These are phyloP conservation scores for Drosophila auraria DNA, from an alignment of 1,140 invertebrate species.

Conservation along the genomic window DNA sequence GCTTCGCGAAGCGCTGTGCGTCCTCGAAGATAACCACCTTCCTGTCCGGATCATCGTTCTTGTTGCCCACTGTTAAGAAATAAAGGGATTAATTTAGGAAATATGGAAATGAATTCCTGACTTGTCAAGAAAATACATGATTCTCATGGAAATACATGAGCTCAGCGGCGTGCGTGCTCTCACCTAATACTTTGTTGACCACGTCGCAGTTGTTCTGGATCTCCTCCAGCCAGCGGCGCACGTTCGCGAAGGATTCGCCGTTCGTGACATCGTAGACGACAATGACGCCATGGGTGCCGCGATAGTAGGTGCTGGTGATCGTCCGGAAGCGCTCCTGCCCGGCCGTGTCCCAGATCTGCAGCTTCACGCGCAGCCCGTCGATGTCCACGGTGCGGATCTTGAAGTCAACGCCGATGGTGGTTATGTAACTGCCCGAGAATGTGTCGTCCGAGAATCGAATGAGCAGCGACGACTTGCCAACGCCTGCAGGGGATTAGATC, in stretches of 20 bases:
- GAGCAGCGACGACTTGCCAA: conserved; percentile 99
- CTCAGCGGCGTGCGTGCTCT: conserved; percentile 71
- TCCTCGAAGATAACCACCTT: conserved; percentile 99
- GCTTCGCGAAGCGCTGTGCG: conserved; percentile 97
- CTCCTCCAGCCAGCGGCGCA: conserved; percentile 98
- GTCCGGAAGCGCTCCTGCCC: conserved; percentile 93
- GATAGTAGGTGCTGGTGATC: conserved; percentile 92
- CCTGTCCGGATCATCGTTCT: conserved; percentile 98
- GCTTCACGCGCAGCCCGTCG: conserved; percentile 97
- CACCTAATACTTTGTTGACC: conserved; percentile 99
- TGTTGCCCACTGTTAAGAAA: conserved; percentile 95
- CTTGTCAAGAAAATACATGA: no score
- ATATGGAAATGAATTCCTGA: no score
- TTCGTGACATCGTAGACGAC: conserved; percentile 99
- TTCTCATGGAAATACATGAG: no score
- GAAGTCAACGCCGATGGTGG: conserved; percentile 99
- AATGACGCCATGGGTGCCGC: conserved; percentile 99
- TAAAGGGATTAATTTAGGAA: background rate
- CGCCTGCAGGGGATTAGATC: conserved; percentile 90
- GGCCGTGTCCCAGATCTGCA: conserved; percentile 98
- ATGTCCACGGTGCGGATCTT: conserved; percentile 99
- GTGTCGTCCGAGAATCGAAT: conserved; percentile 99
- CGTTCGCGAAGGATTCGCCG: conserved; percentile 99
- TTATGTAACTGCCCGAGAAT: conserved; percentile 99
- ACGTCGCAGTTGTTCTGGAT: conserved; percentile 99